Evolutionary conservation across 2,113 vertebrate genomes (phyloP).

Genomic region (Etheostoma cragini): DNA sequence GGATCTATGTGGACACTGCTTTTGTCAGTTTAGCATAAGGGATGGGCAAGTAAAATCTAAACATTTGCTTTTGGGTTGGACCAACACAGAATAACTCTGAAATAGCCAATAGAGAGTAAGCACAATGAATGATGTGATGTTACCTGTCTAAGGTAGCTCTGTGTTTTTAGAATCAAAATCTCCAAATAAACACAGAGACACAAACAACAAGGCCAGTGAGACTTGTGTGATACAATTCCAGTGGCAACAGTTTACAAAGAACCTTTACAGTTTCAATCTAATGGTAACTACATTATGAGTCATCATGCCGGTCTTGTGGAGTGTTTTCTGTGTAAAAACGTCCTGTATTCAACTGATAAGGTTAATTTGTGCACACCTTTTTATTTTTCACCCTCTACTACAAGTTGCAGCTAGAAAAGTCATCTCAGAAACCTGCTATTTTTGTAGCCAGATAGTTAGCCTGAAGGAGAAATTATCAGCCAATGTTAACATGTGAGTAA

Average conservation of each 20-base stretch:
- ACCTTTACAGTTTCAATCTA: background rate
- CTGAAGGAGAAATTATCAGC: background rate
- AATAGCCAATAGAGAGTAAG: conserved; percentile 52
- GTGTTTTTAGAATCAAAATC: conserved; percentile 24
- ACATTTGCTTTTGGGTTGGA: conserved; percentile 80
- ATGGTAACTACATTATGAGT: background rate
- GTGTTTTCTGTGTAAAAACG: background rate
- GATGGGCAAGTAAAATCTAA: conserved; percentile 71
- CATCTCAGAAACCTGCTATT: background rate
- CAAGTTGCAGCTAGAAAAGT: conserved; percentile 19
- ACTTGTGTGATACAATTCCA: background rate
- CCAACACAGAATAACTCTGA: conserved; percentile 52
- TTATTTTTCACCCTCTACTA: background rate
- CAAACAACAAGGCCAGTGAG: background rate
- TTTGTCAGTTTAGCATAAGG: conserved; percentile 70
- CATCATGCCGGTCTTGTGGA: background rate
- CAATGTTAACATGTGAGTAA: conserved; percentile 8
- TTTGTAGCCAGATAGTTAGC: background rate
- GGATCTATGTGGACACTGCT: conserved; percentile 69
- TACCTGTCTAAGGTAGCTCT: conserved; percentile 12
- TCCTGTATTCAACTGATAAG: background rate
- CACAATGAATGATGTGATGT: conserved; percentile 11
- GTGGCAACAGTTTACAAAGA: background rate
- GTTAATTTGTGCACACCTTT: background rate
- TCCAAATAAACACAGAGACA: conserved; percentile 15